Percentiles rank a stretch among this genome's conserved stretches.
Conservation (phyloP, 1,140 invertebrate species). For the Euwallacea fornicatus region DNA sequence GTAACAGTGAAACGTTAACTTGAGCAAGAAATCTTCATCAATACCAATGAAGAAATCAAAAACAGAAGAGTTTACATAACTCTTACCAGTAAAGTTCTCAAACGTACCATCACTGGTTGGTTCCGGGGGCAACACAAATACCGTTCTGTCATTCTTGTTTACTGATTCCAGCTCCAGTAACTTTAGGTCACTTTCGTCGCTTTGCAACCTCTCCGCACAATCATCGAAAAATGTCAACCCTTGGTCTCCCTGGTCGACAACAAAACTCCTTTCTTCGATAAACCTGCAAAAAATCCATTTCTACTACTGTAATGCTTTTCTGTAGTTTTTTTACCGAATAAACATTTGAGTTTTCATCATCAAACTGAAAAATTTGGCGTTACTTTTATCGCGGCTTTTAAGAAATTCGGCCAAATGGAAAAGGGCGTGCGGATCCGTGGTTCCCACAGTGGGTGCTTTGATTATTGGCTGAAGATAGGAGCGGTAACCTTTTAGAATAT, state of each 20-base stretch:
- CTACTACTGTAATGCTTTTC: not conserved
- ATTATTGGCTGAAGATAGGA: slow-evolving; percentile 91
- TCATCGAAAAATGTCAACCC: slow-evolving; percentile 97
- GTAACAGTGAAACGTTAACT: too few species aligned
- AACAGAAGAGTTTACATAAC: too few species aligned
- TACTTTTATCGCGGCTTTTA: slow-evolving; percentile 71
- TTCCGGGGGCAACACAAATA: slow-evolving; percentile 96
- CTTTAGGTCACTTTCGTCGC: slow-evolving; percentile 56
- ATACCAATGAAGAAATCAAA: too few species aligned
- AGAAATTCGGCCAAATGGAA: slow-evolving; percentile 91
- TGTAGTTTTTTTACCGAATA: slow-evolving; percentile 61
- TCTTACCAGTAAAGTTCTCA: too few species aligned
- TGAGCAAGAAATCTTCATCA: too few species aligned
- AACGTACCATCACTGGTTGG: slow-evolving; percentile 53
- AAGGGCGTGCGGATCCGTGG: slow-evolving; percentile 91
- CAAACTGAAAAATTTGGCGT: slow-evolving; percentile 88
- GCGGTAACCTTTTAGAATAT: slow-evolving; percentile 90
- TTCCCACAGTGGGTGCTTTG: slow-evolving; percentile 87
- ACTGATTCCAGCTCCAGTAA: slow-evolving; percentile 53
- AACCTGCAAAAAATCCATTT: slow-evolving; percentile 58
- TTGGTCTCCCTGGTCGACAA: slow-evolving; percentile 88
- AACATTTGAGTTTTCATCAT: slow-evolving; percentile 96
- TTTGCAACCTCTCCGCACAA: slow-evolving; percentile 79
- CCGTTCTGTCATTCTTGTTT: slow-evolving; percentile 79
- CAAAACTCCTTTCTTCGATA: slow-evolving; percentile 98